Evolutionary conservation across 2,113 vertebrate species (phyloP).

Genomic region (Anseranas semipalmata): DNA sequence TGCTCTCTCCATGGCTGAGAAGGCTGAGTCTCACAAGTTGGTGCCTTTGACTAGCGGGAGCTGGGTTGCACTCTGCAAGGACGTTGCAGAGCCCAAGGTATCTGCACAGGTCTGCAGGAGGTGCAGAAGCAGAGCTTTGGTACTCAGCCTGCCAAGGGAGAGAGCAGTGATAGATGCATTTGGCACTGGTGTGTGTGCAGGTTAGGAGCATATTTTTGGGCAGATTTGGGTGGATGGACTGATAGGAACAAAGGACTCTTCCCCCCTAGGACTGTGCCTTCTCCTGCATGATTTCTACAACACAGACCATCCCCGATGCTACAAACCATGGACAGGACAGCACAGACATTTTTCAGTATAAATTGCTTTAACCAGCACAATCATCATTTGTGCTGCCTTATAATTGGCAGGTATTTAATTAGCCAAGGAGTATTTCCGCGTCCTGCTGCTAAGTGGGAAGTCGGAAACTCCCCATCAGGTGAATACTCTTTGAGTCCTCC

Average conservation of each 20-base stretch:
- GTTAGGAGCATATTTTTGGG: background rate
- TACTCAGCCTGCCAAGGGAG: background rate
- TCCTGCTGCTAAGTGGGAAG: conserved; percentile 1
- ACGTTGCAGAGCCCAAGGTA: background rate
- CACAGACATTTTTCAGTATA: background rate
- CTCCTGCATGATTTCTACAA: background rate
- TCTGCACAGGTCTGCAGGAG: background rate
- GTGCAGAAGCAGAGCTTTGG: background rate
- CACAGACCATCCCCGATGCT: background rate
- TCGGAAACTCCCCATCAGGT: background rate
- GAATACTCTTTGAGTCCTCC: background rate
- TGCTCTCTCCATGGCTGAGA: background rate
- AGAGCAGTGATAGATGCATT: background rate
- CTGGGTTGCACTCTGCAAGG: background rate
- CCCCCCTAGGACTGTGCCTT: background rate
- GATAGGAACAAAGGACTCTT: background rate
- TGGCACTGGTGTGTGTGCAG: background rate
- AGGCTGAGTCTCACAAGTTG: background rate
- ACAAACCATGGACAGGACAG: background rate
- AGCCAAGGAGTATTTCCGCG: background rate
- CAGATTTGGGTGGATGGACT: background rate
- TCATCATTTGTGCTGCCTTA: background rate
- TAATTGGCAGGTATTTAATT: conserved; percentile 59
- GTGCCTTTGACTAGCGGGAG: background rate
- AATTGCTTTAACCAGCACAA: conserved; percentile 17